These are phyloP conservation scores for Drosophila sproati DNA, from an alignment of 1,140 invertebrate genomes.

Conservation along the genomic window DNA sequence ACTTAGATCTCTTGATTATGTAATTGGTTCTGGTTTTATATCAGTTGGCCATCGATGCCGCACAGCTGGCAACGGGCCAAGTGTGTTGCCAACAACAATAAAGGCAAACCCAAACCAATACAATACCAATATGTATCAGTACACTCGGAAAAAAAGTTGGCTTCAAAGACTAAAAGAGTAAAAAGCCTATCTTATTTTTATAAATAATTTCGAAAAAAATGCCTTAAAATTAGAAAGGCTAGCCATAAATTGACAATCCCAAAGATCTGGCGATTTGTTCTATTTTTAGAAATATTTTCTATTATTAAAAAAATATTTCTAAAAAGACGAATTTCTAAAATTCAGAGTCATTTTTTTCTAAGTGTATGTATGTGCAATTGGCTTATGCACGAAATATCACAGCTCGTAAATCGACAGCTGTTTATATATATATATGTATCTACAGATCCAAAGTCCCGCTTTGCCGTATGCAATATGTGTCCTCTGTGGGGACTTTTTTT, in stretches of 20 bases:
- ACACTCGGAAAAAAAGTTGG: too few species aligned
- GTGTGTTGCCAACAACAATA: conserved; percentile 32
- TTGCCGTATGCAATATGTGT: neutral
- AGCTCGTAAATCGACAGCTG: conserved; percentile 75
- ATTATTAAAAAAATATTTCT: too few species aligned
- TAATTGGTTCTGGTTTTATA: conserved; percentile 47
- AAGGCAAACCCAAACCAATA: conserved; percentile 27
- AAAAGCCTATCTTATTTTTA: too few species aligned
- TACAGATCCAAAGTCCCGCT: conserved; percentile 16
- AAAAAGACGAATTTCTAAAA: too few species aligned
- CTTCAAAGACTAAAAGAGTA: too few species aligned
- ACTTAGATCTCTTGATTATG: conserved; percentile 31
- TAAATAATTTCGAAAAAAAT: too few species aligned
- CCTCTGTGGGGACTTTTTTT: conserved; percentile 22
- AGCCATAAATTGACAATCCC: too few species aligned
- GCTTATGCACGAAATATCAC: conserved; percentile 73
- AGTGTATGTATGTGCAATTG: conserved; percentile 24
- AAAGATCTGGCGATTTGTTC: too few species aligned
- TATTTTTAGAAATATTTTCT: too few species aligned
- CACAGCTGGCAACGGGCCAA: conserved; percentile 41
- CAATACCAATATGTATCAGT: neutral
- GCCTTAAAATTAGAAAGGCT: too few species aligned
- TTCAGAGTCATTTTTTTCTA: too few species aligned
- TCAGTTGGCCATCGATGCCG: conserved; percentile 61
- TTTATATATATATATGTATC: neutral